Percentiles rank a stretch among this genome's conserved stretches.
Evolutionary conservation across 1,140 invertebrate species (phyloP).

Genomic region (Drosophila triauraria): DNA sequence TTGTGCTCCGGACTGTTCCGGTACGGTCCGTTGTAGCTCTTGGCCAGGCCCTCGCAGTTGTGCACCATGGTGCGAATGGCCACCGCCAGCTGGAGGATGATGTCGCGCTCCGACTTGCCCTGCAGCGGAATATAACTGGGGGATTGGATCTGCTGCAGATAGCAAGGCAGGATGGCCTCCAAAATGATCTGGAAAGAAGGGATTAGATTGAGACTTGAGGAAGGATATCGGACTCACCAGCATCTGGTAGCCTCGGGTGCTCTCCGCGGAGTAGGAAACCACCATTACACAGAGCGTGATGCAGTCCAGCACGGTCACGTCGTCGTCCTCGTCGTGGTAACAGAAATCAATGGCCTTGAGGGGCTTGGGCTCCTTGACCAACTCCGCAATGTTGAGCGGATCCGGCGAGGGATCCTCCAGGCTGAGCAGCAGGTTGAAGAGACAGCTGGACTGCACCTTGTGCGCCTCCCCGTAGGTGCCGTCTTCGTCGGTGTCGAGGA

Average conservation of each 20-base stretch:
- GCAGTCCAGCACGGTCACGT: constrained; percentile 96
- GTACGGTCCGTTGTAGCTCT: constrained; percentile 97
- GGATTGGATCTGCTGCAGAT: constrained; percentile 96
- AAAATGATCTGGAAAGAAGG: constrained; percentile 91
- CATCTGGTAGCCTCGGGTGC: constrained; percentile 98
- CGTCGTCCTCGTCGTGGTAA: constrained; percentile 97
- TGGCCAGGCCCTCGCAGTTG: constrained; percentile 97
- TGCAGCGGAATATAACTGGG: constrained; percentile 93
- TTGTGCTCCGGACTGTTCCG: constrained; percentile 94
- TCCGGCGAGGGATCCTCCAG: constrained; percentile 97
- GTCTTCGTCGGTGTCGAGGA: constrained; percentile 96
- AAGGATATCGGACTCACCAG: constrained; percentile 87
- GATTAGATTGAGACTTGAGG: background rate
- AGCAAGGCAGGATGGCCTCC: constrained; percentile 98
- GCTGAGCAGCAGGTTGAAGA: constrained; percentile 96
- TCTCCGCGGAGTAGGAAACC: constrained; percentile 98
- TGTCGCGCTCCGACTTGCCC: constrained; percentile 96
- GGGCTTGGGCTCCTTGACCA: constrained; percentile 98
- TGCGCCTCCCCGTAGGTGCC: constrained; percentile 95
- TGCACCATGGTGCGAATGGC: constrained; percentile 98
- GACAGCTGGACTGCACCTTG: constrained; percentile 95
- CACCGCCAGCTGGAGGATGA: constrained; percentile 96
- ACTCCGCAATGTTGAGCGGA: constrained; percentile 96
- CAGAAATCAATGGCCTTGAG: constrained; percentile 98
- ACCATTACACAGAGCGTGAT: constrained; percentile 98